A percentile compares a stretch with the other conserved stretches of the same genome.
These are phyloP conservation scores for Melanotaenia parkinsoni DNA, from an alignment of 2,797 vertebrate species.

Conservation along the genomic window DNA sequence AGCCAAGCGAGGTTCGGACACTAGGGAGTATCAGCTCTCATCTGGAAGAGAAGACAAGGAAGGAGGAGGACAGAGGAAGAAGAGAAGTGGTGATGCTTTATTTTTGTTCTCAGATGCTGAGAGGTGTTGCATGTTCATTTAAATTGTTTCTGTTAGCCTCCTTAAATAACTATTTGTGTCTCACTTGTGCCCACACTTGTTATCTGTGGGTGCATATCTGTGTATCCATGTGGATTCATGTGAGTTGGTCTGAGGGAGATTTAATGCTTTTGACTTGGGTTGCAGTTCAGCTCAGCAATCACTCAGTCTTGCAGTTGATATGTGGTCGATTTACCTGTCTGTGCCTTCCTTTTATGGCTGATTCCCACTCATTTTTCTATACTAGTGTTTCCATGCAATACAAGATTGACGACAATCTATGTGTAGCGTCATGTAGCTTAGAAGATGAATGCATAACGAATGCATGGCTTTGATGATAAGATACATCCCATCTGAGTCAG, in stretches of 20 bases:
- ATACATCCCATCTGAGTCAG: constrained; percentile 48
- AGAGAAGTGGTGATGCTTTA: constrained; percentile 50
- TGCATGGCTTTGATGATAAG: constrained; percentile 31
- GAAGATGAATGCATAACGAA: constrained; percentile 40
- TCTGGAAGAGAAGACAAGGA: constrained; percentile 58
- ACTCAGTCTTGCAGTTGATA: constrained; percentile 55
- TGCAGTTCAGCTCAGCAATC: constrained; percentile 50
- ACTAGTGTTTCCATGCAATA: constrained; percentile 12
- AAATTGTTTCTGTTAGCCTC: constrained; percentile 22
- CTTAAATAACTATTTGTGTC: constrained; percentile 18
- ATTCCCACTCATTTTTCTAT: constrained; percentile 49
- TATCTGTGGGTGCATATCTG: constrained; percentile 14
- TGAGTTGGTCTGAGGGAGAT: constrained; percentile 34
- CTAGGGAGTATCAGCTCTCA: constrained; percentile 63
- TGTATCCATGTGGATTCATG: constrained; percentile 14
- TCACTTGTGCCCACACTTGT: constrained; percentile 25
- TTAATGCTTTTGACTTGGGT: constrained; percentile 48
- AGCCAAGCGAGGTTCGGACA: constrained; percentile 59
- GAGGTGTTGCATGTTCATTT: constrained; percentile 37
- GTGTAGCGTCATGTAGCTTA: constrained; percentile 34
- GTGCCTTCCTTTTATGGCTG: constrained; percentile 42
- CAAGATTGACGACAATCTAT: constrained; percentile 27
- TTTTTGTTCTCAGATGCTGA: constrained; percentile 48
- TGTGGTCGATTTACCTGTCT: constrained; percentile 57
- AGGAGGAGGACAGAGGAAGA: constrained; percentile 35